These are phyloP conservation scores for Thaumatotibia leucotreta DNA, from an alignment of 1,140 invertebrate species.

Conservation along the genomic window DNA sequence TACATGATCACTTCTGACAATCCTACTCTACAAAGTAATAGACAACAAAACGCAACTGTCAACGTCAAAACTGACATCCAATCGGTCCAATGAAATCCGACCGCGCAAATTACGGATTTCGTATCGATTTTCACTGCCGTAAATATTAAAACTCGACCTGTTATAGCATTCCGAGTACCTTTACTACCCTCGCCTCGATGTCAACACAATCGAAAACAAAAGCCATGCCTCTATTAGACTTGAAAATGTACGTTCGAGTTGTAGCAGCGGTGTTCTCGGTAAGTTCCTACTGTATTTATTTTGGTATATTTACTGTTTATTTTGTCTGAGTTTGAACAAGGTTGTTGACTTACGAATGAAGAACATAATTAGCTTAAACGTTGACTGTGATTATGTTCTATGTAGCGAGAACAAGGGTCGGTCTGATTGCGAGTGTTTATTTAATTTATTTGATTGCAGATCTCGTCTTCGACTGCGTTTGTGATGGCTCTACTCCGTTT, in stretches of 20 bases:
- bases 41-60: neutral
- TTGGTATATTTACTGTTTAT: constrained; percentile 24
- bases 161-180: neutral
- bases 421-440: neutral
- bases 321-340: neutral
- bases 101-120: constrained; percentile 10
- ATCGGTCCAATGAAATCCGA: neutral
- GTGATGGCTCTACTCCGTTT: constrained; percentile 48
- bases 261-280: constrained; percentile 62
- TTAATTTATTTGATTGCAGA: constrained; percentile 35
- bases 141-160: constrained; percentile 11
- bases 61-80: neutral
- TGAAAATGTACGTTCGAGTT: constrained; percentile 56
- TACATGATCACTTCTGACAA: no score
- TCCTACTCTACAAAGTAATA: neutral
- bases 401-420: neutral
- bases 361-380: neutral
- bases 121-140: constrained; percentile 9
- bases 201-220: constrained; percentile 59
- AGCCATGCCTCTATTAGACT: constrained; percentile 55
- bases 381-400: neutral
- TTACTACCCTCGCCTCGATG: constrained; percentile 33
- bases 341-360: constrained; percentile 1
- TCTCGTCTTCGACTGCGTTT: constrained; percentile 60
- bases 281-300: constrained; percentile 25